Base-by-base conservation (phyloP, 2,888 invertebrate species). In the Agrochola lychnidis region DNA sequence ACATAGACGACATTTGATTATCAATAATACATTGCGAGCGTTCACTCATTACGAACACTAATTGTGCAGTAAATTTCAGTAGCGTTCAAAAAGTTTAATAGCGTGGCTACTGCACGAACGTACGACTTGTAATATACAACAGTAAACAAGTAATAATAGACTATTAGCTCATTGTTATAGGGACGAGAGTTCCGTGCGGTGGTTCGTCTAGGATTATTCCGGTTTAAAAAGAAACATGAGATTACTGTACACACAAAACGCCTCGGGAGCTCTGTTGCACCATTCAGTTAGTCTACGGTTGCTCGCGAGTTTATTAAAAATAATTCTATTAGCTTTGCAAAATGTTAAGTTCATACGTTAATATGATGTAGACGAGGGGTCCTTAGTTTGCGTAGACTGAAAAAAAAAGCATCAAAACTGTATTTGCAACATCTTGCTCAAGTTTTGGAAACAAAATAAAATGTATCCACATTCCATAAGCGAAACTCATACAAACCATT, bases 31-130 rank as follows among this genome's bases (percentile, higher is more conserved):
- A 78, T 76, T 73, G 67, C 74, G 61, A 73, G 48, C 68, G 61
- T 77, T 83, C 79, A 73, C 74, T 82, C 61, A 79, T 80, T 82
- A 80, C 78, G 64, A 67, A 69, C 81, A 72, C 76, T 83, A 81
- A 87, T 85, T 87, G 85, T 87, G 82, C 80, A 85, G 80, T 87
- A 82, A 79, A 87, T 84, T 79, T 87, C 82, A 82, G 80, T 75
- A 79, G 78, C 85, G 71, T 75, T 83, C 76, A 83, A 85, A 87
- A 85, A 80, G 73, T 85, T 82, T 83, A 76, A 81, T 81, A 74
- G 69, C 74, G 71, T 77, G 83, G 73, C 74, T 81, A 83, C 79
- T 81, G 81, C 83, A 87, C 82, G 80, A 85, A 75, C 73, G 77
- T 79, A 78, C 74, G 57, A 62, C 67, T 80, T 75, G 74, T 68